Evolutionary conservation across 2,113 vertebrate genomes (phyloP).

Genomic region (Elaphurus davidianus): DNA sequence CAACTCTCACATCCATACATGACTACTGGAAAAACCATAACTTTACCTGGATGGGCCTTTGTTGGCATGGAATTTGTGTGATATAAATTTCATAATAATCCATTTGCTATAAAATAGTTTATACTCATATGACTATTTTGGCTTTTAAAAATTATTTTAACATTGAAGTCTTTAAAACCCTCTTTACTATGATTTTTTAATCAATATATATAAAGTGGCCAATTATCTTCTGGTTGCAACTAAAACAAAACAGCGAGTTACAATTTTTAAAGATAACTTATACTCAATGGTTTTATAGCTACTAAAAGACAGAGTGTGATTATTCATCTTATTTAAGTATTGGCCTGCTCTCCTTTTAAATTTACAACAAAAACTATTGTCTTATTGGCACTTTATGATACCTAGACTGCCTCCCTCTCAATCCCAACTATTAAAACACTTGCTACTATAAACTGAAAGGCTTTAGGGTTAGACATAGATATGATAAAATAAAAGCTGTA

Average conservation of each 20-base stretch:
- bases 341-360: background rate
- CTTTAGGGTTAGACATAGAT: background rate
- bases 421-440: background rate
- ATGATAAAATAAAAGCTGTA: background rate
- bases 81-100: background rate
- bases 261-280: background rate
- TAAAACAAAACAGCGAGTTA: background rate
- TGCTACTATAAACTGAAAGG: background rate
- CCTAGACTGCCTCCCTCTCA: background rate
- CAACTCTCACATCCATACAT: background rate
- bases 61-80: rapidly evolving
- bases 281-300: background rate
- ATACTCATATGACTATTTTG: background rate
- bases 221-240: background rate
- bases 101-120: background rate
- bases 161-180: background rate
- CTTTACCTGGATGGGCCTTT: background rate
- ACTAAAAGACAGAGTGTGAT: background rate
- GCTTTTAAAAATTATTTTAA: background rate
- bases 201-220: background rate
- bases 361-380: background rate
- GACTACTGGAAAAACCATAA: background rate
- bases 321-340: background rate
- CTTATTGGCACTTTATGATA: background rate
- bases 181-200: background rate